These are phyloP conservation scores for Morpho deidamia DNA, from an alignment of 2,888 invertebrate genomes.

Conservation along the genomic window DNA sequence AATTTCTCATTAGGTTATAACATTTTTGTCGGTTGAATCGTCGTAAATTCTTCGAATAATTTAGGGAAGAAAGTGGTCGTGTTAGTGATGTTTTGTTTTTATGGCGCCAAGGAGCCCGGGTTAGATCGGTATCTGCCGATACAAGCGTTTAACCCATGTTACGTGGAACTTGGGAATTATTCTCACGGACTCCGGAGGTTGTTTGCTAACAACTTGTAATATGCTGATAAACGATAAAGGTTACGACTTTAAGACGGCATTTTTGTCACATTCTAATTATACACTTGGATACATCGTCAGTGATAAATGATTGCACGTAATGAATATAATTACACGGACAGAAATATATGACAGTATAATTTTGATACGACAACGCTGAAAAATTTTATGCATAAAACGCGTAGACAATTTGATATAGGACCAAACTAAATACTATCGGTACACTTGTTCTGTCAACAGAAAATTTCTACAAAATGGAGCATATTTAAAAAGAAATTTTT, in stretches of 20 bases:
- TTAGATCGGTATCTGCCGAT: conserved; percentile 74
- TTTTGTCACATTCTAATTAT: conserved; percentile 12
- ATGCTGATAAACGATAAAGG: conserved; percentile 44
- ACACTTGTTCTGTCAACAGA: too few relatives aligned
- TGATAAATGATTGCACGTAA: background rate
- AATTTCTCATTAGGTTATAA: conserved; percentile 78
- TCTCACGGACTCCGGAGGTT: conserved; percentile 59
- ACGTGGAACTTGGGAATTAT: conserved; percentile 66
- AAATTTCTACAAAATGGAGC: too few relatives aligned
- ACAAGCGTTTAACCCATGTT: conserved; percentile 77
- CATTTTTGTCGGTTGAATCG: conserved; percentile 72
- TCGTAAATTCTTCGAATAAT: conserved; percentile 77
- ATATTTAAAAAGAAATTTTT: too few relatives aligned
- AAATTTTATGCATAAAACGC: too few relatives aligned
- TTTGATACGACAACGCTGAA: too few relatives aligned
- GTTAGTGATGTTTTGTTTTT: conserved; percentile 75
- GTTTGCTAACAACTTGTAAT: conserved; percentile 67
- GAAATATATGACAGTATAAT: too few relatives aligned
- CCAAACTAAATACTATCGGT: too few relatives aligned
- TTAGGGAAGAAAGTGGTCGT: conserved; percentile 75
- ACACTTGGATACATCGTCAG: background rate
- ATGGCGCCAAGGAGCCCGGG: conserved; percentile 74
- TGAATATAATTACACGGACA: background rate
- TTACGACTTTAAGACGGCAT: conserved; percentile 13
- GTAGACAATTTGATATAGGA: too few relatives aligned